Percentiles rank a stretch among this genome's conserved stretches.
These are phyloP conservation scores for Myotis yumanensis DNA, from an alignment of 2,113 vertebrate species.

Conservation along the genomic window DNA sequence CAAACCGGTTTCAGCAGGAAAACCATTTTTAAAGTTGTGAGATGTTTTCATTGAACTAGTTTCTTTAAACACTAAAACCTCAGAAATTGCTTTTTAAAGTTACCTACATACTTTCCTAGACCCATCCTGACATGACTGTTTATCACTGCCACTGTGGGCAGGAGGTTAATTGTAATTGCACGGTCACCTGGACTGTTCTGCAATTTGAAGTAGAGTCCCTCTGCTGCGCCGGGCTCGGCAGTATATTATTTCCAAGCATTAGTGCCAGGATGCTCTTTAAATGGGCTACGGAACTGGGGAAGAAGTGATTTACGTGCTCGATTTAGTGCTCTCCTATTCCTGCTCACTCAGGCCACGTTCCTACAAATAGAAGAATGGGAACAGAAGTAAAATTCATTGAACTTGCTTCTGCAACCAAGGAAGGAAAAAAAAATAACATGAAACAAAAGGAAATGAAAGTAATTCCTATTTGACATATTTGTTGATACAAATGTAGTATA, in stretches of 20 bases:
- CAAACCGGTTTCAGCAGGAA: constrained; percentile 55
- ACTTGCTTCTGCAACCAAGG: background rate
- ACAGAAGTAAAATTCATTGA: constrained; percentile 76
- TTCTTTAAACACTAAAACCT: constrained; percentile 69
- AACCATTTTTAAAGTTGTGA: constrained; percentile 3
- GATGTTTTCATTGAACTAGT: constrained; percentile 55
- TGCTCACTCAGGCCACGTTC: constrained; percentile 81
- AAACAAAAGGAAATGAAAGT: constrained; percentile 28
- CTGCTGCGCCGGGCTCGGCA: constrained; percentile 78
- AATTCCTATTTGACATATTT: constrained; percentile 56
- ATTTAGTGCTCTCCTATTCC: constrained; percentile 80
- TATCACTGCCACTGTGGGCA: constrained; percentile 79
- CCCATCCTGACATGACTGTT: constrained; percentile 75
- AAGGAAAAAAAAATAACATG: constrained; percentile 61
- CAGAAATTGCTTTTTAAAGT: constrained; percentile 59
- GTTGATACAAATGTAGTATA: constrained; percentile 70
- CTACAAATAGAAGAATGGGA: constrained; percentile 72
- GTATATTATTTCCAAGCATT: constrained; percentile 83
- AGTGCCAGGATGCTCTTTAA: constrained; percentile 83
- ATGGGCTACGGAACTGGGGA: constrained; percentile 79
- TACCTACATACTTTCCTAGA: constrained; percentile 60
- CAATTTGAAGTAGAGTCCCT: constrained; percentile 82
- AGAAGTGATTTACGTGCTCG: constrained; percentile 84
- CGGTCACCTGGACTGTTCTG: constrained; percentile 79
- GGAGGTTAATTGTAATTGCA: constrained; percentile 86